Evolutionary conservation across 2,113 vertebrate species (phyloP), one percentile per base, ranked within the genome.

Genomic region (Sinocyclocheilus grahami): DNA sequence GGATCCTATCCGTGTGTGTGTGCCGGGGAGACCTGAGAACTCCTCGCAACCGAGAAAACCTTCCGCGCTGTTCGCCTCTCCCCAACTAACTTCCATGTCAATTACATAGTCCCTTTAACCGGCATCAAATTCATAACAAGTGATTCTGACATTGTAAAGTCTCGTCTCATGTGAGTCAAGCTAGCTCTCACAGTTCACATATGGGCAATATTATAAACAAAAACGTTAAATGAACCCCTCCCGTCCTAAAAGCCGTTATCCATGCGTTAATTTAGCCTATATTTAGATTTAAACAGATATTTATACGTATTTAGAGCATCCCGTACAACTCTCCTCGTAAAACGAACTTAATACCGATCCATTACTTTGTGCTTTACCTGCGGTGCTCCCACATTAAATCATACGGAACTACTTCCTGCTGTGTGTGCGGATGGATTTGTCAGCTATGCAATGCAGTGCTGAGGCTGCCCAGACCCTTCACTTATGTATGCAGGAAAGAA

Each of bases 381-480:
- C 78, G 86, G 63, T 82, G 30, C 80, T 51, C 80, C 42, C n/a
- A 82, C 74, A 48, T 74, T 91, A 89, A 90, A 92, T 18, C 37
- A 71, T 84, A 87, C 88, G 89, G 95, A 89, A 93, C 94, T 95
- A 94, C 93, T 95, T 94, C 87, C 85, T 89, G 90, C 92, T 91
- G 91, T 93, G 92, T 87, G 79, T 80, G 95, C 95, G 95, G 92
- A 96, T 88, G 88, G 90, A 95, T 94, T 90, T 87, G 89, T 91
- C 93, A 93, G 78, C 91, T 91, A 90, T 92, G 92, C 92, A 93
- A 94, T 91, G 90, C 88, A 90, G 94, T 94, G 90, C 87, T 93
- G 88, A 91, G 95, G 93, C 90, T 93, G 92, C 92, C 92, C 93
- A 95, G 92, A 95, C 93, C 94, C 27, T 94, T 91, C 33, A 91